phyloP scores from a whole-genome alignment of 2,888 invertebrate species.

The Octodonta nipae region DNA sequence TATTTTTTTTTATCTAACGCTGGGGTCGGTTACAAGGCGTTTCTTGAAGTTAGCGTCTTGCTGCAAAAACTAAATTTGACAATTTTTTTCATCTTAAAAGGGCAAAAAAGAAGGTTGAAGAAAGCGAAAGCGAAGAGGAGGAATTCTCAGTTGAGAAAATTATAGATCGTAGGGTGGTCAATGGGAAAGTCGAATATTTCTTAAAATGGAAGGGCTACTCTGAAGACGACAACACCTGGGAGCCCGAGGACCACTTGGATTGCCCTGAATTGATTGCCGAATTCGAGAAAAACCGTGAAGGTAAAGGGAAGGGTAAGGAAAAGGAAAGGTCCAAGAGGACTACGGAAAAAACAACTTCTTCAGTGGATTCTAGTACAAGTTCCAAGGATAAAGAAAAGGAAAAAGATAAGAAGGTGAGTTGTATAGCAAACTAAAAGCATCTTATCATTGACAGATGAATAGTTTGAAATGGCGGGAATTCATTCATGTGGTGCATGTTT shows the following conservation, averaged over 20 bases:
- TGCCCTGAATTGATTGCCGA: conserved; percentile 69
- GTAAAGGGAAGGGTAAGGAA: conserved; percentile 11
- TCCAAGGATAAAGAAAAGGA: conserved; percentile 11
- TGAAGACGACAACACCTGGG: conserved; percentile 81
- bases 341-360: conserved; percentile 16
- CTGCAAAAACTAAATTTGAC: no score
- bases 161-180: conserved; percentile 48
- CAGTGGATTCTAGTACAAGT: conserved; percentile 23
- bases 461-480: no score
- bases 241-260: conserved; percentile 75
- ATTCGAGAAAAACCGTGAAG: conserved; percentile 51
- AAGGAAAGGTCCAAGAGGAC: conserved; percentile 18
- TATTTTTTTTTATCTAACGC: no score
- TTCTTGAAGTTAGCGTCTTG: no score
- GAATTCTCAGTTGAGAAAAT: conserved; percentile 63
- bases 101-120: conserved; percentile 24
- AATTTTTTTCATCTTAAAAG: conserved; percentile 24
- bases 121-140: conserved; percentile 38
- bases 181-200: conserved; percentile 60
- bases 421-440: background rate
- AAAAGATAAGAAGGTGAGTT: conserved; percentile 15
- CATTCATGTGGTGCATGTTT: no score
- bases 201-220: conserved; percentile 69
- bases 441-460: no score
- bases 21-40: no score